These are phyloP conservation scores for Pygoscelis adeliae DNA, from an alignment of 2,113 vertebrate species.

Conservation along the genomic window DNA sequence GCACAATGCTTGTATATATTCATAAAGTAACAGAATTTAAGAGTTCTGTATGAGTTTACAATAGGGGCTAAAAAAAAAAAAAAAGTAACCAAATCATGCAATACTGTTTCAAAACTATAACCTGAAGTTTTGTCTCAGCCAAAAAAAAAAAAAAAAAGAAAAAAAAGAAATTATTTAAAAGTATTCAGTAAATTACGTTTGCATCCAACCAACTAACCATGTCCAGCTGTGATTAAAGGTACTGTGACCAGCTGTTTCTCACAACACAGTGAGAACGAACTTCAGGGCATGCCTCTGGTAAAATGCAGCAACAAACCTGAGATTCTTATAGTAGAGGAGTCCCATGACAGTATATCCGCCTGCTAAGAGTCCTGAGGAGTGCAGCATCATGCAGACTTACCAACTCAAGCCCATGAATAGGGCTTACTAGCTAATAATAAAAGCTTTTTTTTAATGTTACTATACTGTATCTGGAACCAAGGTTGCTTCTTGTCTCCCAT, in stretches of 20 bases:
- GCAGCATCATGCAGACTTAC: background rate
- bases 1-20: background rate
- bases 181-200: background rate
- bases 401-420: background rate
- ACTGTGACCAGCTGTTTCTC: background rate
- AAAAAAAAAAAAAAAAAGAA: background rate
- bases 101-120: background rate
- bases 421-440: background rate
- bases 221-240: background rate
- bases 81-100: background rate
- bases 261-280: background rate
- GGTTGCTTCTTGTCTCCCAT: background rate
- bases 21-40: background rate
- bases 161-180: background rate
- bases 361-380: background rate
- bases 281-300: background rate
- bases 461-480: background rate
- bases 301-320: background rate
- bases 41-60: background rate
- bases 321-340: background rate
- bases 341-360: background rate
- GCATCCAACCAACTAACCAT: background rate
- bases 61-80: background rate
- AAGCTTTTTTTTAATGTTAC: background rate
- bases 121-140: background rate